Evolutionary conservation across 2,888 invertebrate genomes (phyloP).

Genomic region (Tenthredo livida): DNA sequence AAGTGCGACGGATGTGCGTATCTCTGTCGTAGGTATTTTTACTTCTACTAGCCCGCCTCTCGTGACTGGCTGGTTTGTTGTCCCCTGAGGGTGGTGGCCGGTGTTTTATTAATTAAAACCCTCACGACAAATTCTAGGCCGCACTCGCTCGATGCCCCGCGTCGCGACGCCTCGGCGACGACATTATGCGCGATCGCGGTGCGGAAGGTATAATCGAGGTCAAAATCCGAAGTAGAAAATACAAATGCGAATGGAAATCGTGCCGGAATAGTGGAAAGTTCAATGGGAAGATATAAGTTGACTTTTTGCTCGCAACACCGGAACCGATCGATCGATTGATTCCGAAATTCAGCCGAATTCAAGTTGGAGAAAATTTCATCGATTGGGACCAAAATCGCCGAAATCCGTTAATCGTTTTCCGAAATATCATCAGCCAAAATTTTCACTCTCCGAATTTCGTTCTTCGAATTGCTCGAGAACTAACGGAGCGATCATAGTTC

Average conservation of each 20-base stretch:
- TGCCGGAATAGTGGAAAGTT: too few relatives aligned
- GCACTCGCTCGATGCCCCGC: neutral
- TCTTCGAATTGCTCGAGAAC: neutral
- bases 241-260: neutral
- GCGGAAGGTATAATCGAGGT: neutral
- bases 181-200: neutral
- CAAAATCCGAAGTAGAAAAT: neutral
- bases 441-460: neutral
- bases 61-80: conserved; percentile 29
- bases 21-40: conserved; percentile 2
- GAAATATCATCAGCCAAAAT: neutral
- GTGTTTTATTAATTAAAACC: conserved; percentile 46
- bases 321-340: neutral
- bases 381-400: neutral
- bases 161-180: neutral
- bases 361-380: neutral
- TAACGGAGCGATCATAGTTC: too few relatives aligned
- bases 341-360: neutral
- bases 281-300: neutral
- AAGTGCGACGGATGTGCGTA: neutral
- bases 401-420: neutral
- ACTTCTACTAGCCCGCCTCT: conserved; percentile 7
- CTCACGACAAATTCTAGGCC: conserved; percentile 38
- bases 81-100: conserved; percentile 15
- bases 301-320: neutral